These are phyloP conservation scores for Zalophus californianus DNA, from an alignment of 2,797 vertebrate species.

Conservation along the genomic window DNA sequence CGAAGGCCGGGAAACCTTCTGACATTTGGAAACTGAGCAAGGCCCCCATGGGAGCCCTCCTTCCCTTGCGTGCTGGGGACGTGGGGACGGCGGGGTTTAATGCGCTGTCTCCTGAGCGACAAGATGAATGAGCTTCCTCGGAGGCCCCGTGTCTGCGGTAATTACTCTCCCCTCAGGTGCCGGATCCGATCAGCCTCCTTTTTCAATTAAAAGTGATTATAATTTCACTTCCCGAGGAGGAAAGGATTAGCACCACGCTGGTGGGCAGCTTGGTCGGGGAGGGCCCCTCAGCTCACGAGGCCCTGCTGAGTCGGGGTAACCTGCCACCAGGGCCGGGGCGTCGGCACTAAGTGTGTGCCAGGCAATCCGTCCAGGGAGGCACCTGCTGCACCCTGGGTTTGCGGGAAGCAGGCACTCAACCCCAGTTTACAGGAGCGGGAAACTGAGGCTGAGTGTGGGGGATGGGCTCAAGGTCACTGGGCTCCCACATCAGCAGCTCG, in stretches of 20 bases:
- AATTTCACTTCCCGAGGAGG: conserved; percentile 79
- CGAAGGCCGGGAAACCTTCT: no score
- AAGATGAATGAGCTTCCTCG: conserved; percentile 81
- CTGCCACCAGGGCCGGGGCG: background rate
- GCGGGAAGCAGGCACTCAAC: background rate
- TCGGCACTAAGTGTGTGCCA: background rate
- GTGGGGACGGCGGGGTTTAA: background rate
- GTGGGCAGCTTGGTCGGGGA: background rate
- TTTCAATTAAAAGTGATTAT: conserved; percentile 85
- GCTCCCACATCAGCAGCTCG: accelerated
- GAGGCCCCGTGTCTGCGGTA: conserved; percentile 80
- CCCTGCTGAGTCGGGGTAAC: accelerated
- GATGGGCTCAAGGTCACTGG: background rate
- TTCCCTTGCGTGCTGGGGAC: background rate
- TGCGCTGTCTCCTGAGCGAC: conserved; percentile 79
- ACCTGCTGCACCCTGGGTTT: accelerated
- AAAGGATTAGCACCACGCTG: conserved; percentile 30
- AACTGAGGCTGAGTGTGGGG: background rate
- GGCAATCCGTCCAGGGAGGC: accelerated
- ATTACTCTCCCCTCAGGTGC: conserved; percentile 81
- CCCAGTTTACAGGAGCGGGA: background rate
- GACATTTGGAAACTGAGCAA: background rate
- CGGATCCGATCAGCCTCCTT: conserved; percentile 78
- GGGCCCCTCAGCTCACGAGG: background rate
- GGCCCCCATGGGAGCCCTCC: background rate